These are phyloP conservation scores for Zaprionus davidi DNA, from an alignment of 1,140 invertebrate species.

Conservation along the genomic window DNA sequence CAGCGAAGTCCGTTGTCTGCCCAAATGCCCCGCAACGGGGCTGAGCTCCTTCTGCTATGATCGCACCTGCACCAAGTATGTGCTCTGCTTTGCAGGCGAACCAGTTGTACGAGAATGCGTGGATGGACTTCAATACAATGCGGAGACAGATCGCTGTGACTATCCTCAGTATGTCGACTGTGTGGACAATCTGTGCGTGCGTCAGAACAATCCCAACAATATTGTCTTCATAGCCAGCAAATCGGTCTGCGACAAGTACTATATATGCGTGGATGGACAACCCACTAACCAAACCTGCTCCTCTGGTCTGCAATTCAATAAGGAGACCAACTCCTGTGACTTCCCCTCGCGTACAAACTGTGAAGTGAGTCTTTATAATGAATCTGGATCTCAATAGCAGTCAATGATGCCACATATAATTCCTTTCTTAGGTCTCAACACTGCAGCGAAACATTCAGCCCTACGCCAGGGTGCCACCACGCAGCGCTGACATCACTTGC, in stretches of 20 bases:
- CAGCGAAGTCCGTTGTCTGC: slow-evolving; percentile 54
- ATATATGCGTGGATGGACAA: slow-evolving; percentile 62
- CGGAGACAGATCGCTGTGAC: slow-evolving; percentile 73
- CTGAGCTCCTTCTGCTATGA: slow-evolving; percentile 67
- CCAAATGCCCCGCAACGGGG: slow-evolving; percentile 50
- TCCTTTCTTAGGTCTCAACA: slow-evolving; percentile 49
- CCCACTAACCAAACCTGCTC: slow-evolving; percentile 59
- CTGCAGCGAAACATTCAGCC: slow-evolving; percentile 72
- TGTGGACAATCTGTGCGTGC: slow-evolving; percentile 68
- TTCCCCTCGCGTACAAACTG: slow-evolving; percentile 66
- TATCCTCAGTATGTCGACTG: slow-evolving; percentile 77
- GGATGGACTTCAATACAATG: slow-evolving; percentile 73
- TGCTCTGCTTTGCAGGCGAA: slow-evolving; percentile 61
- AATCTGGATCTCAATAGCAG: not conserved
- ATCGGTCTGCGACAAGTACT: slow-evolving; percentile 68
- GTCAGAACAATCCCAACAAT: slow-evolving; percentile 54
- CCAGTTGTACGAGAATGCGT: slow-evolving; percentile 61
- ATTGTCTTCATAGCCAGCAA: slow-evolving; percentile 73
- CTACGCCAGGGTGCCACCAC: slow-evolving; percentile 62
- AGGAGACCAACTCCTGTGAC: slow-evolving; percentile 54
- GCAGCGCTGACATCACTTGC: slow-evolving; percentile 64
- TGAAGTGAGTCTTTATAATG: slow-evolving; percentile 51
- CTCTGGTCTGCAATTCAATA: slow-evolving; percentile 66
- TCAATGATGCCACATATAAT: not conserved
- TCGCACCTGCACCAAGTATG: slow-evolving; percentile 78